Conservation (phyloP, 2,797 vertebrate species). For the Sebastes aleutianus region DNA sequence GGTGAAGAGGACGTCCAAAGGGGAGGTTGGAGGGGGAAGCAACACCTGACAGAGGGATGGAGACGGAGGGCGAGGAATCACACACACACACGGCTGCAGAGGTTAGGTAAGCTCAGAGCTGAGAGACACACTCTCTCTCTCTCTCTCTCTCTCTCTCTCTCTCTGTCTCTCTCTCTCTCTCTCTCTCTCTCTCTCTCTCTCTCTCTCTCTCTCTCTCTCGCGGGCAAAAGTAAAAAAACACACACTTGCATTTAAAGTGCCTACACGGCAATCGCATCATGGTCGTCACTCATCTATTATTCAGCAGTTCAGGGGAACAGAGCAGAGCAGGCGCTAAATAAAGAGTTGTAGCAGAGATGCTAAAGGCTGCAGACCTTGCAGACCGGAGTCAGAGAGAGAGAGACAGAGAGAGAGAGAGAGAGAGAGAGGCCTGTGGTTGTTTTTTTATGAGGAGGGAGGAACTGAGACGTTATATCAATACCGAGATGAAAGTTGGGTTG, state of each 20-base stretch:
- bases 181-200: not conserved
- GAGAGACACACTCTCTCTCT: constrained; percentile 5
- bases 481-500: not conserved
- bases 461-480: not conserved
- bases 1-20: constrained; percentile 17
- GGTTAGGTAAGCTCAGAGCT: not conserved
- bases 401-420: too few relatives aligned
- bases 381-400: not conserved
- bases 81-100: not conserved
- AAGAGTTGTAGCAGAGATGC: constrained; percentile 47
- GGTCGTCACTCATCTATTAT: constrained; percentile 70
- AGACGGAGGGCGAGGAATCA: constrained; percentile 16
- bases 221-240: constrained; percentile 21
- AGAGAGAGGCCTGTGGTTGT: not conserved
- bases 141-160: not conserved
- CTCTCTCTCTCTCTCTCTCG: not conserved
- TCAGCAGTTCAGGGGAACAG: constrained; percentile 58
- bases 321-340: constrained; percentile 59
- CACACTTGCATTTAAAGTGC: constrained; percentile 53
- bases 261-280: constrained; percentile 60
- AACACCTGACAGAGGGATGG: constrained; percentile 22
- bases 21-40: not conserved
- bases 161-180: too few relatives aligned
- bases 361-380: constrained; percentile 39
- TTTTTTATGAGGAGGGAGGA: not conserved